A percentile compares a stretch with the other conserved stretches of the same genome.
These are phyloP conservation scores for Cephalopholis sonnerati DNA, from an alignment of 2,113 vertebrate genomes.

Conservation along the genomic window DNA sequence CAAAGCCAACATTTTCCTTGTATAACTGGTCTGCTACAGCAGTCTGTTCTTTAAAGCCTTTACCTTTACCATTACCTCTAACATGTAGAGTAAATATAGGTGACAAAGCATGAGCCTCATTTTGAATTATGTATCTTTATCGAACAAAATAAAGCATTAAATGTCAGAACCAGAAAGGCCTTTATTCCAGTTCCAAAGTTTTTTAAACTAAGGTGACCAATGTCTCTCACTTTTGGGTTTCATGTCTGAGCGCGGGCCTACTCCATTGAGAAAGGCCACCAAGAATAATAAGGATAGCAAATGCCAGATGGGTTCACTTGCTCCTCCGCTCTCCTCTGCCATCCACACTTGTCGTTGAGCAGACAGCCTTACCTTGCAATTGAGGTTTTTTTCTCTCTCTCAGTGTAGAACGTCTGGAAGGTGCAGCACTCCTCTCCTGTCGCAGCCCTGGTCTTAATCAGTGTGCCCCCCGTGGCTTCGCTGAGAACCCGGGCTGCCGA, in stretches of 20 bases:
- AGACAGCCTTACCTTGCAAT: slow-evolving; percentile 17
- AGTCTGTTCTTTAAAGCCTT: too few species aligned
- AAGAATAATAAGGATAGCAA: slow-evolving; percentile 24
- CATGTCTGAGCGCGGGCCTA: not conserved
- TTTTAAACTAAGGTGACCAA: not conserved
- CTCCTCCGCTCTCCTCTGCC: slow-evolving; percentile 15
- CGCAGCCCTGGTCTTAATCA: slow-evolving; percentile 61
- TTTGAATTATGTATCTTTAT: not conserved
- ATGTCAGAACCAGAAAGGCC: too few species aligned
- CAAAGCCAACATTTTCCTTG: too few species aligned
- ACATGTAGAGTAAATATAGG: too few species aligned
- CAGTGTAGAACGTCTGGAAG: slow-evolving; percentile 15
- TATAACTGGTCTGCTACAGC: too few species aligned
- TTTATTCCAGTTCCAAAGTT: not conserved
- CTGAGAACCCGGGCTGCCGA: slow-evolving; percentile 36
- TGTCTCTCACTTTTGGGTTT: not conserved
- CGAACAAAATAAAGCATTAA: not conserved
- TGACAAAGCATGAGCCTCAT: too few species aligned
- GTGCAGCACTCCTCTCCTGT: slow-evolving; percentile 29
- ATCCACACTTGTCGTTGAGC: slow-evolving; percentile 10
- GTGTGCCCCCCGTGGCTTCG: slow-evolving; percentile 27
- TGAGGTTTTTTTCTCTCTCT: not conserved
- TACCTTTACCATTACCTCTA: too few species aligned
- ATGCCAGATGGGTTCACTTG: slow-evolving; percentile 19
- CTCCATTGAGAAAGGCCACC: slow-evolving; percentile 2